Conservation (phyloP, 2,888 invertebrate species). For the Sphaerophoria rueppellii region DNA sequence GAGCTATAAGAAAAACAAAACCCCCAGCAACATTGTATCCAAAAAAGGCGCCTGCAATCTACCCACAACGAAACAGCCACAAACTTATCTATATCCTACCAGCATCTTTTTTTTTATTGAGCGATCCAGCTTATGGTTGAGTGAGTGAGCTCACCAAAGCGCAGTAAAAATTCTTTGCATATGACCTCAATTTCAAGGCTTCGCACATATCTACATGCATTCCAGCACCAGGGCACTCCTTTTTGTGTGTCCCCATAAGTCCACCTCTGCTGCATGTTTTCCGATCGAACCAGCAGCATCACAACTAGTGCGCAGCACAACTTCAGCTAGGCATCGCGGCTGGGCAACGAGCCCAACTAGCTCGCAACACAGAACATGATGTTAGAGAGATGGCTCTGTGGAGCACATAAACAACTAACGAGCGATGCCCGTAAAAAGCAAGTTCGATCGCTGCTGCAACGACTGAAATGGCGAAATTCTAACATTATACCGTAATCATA, state of each 20-base stretch:
- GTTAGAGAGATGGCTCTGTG: slow-evolving; percentile 46
- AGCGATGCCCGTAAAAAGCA: slow-evolving; percentile 57
- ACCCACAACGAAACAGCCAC: not conserved
- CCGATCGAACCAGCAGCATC: slow-evolving; percentile 14
- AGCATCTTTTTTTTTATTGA: slow-evolving; percentile 36
- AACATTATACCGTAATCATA: slow-evolving; percentile 73
- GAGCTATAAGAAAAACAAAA: not conserved
- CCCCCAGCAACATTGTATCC: slow-evolving; percentile 47
- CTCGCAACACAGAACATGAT: slow-evolving; percentile 14
- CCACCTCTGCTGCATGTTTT: slow-evolving; percentile 22
- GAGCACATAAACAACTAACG: slow-evolving; percentile 59
- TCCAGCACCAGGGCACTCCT: slow-evolving; percentile 68
- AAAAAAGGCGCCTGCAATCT: slow-evolving; percentile 49
- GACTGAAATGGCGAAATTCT: slow-evolving; percentile 69
- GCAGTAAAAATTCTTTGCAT: slow-evolving; percentile 68
- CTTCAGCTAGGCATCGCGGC: slow-evolving; percentile 16
- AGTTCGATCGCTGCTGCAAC: slow-evolving; percentile 54
- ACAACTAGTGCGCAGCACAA: slow-evolving; percentile 13
- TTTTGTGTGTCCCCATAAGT: slow-evolving; percentile 33
- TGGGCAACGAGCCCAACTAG: not conserved
- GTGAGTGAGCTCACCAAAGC: not conserved
- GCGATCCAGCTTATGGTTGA: not conserved
- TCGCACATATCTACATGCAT: slow-evolving; percentile 65
- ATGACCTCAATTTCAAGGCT: slow-evolving; percentile 71
- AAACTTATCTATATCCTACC: slow-evolving; percentile 33